Conservation (phyloP, 2,888 invertebrate species). For the Drosophila helvetica region DNA sequence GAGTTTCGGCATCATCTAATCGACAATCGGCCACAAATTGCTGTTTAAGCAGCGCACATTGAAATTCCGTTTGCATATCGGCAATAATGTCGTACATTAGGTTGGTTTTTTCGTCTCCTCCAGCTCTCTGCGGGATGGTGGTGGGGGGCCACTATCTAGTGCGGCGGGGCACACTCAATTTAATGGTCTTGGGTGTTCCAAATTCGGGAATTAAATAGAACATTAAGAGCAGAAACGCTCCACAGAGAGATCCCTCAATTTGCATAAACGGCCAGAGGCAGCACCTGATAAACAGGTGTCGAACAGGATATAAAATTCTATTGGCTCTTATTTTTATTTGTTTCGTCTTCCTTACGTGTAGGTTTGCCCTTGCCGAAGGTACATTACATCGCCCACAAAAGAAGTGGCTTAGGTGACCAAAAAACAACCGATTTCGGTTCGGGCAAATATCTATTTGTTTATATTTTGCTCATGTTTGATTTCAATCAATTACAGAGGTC, state of each 20-base stretch:
- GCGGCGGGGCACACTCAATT: constrained; percentile 56
- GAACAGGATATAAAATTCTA: constrained; percentile 72
- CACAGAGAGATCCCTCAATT: constrained; percentile 43
- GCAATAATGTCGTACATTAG: constrained; percentile 74
- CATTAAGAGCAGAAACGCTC: constrained; percentile 56
- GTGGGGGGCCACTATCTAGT: constrained; percentile 36
- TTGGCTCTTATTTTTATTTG: constrained; percentile 32
- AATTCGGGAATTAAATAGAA: constrained; percentile 65
- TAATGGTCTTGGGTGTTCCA: constrained; percentile 73
- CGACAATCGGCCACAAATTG: constrained; percentile 56
- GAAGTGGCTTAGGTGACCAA: not conserved
- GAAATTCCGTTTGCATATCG: constrained; percentile 57
- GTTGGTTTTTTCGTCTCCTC: constrained; percentile 39
- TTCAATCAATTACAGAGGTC: too few relatives aligned
- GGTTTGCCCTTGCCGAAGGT: not conserved
- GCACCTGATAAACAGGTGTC: constrained; percentile 67
- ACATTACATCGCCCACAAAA: not conserved
- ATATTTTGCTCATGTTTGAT: not conserved
- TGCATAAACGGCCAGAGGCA: constrained; percentile 56
- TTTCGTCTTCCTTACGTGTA: constrained; percentile 5
- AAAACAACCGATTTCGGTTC: not conserved
- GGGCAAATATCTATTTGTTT: not conserved
- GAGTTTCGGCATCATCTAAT: constrained; percentile 32
- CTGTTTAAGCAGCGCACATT: constrained; percentile 68
- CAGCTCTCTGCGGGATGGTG: not conserved